phyloP scores from a whole-genome alignment of 2,888 invertebrate genomes.

The Conchocele bisecta region DNA sequence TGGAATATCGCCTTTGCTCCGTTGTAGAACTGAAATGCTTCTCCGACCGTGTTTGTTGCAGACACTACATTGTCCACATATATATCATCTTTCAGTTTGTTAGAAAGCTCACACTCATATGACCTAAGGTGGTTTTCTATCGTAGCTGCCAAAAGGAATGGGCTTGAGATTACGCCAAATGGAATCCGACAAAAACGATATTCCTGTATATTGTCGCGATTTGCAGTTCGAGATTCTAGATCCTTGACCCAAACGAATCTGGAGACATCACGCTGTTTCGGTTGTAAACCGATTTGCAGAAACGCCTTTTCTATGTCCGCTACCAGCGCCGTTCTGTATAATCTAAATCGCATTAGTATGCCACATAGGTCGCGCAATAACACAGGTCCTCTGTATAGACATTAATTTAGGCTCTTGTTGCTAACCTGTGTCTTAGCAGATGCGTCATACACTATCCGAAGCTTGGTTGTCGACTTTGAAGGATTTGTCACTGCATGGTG shows the following conservation, averaged over 20 bases:
- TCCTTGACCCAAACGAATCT: conserved; percentile 24
- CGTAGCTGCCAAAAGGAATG: conserved; percentile 15
- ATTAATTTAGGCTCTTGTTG: conserved; percentile 26
- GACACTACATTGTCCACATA: conserved; percentile 13
- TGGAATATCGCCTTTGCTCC: conserved; percentile 2
- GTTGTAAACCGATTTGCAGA: conserved; percentile 7
- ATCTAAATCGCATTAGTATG: conserved; percentile 16
- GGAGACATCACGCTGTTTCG: conserved; percentile 14
- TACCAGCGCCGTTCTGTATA: neutral
- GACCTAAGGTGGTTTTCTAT: conserved; percentile 2
- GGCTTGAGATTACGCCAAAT: conserved; percentile 13
- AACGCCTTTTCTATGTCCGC: conserved; percentile 31
- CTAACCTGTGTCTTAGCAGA: neutral
- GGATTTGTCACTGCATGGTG: conserved; percentile 24
- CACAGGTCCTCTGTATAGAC: conserved; percentile 2
- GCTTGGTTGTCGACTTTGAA: conserved; percentile 3
- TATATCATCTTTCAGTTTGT: conserved; percentile 12
- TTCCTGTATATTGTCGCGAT: conserved; percentile 1
- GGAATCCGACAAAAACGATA: conserved; percentile 9
- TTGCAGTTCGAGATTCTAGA: neutral
- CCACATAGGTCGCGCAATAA: conserved; percentile 11
- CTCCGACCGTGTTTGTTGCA: neutral
- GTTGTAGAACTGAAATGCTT: too few species aligned
- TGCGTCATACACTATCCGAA: conserved; percentile 2
- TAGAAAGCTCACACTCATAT: neutral